A percentile compares a stretch with the other conserved stretches of the same genome.
phyloP scores from a whole-genome alignment of 2,113 vertebrate species.

The Salminus brasiliensis region DNA sequence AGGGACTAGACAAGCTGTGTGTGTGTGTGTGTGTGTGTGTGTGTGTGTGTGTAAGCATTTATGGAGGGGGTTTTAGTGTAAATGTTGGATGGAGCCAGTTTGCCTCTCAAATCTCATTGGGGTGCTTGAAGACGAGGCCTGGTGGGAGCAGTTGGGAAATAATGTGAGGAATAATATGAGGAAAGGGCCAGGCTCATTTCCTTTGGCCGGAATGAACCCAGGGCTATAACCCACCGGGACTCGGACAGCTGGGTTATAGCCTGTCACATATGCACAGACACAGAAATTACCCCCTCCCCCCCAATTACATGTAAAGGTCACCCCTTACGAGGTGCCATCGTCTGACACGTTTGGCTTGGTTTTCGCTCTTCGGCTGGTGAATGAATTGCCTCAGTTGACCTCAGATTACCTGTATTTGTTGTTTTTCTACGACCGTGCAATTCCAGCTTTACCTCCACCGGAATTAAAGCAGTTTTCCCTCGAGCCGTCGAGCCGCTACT shows the following conservation, averaged over 20 bases:
- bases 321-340: background rate
- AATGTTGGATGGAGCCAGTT: no score
- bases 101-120: background rate
- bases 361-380: background rate
- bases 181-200: background rate
- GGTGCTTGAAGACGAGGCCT: background rate
- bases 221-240: background rate
- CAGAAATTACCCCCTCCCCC: background rate
- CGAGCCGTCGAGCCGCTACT: no score
- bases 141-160: background rate
- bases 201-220: background rate
- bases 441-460: background rate
- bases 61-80: no score
- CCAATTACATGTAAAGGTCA: constrained; percentile 40
- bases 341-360: background rate
- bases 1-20: no score
- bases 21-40: no score
- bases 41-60: no score
- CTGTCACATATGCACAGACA: background rate
- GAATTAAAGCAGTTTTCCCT: background rate
- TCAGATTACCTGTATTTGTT: background rate
- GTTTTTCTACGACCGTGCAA: background rate
- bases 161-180: background rate
- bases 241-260: background rate
- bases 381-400: constrained; percentile 8